Evolutionary conservation across 2,888 invertebrate species (phyloP).

Genomic region (Leucania comma): DNA sequence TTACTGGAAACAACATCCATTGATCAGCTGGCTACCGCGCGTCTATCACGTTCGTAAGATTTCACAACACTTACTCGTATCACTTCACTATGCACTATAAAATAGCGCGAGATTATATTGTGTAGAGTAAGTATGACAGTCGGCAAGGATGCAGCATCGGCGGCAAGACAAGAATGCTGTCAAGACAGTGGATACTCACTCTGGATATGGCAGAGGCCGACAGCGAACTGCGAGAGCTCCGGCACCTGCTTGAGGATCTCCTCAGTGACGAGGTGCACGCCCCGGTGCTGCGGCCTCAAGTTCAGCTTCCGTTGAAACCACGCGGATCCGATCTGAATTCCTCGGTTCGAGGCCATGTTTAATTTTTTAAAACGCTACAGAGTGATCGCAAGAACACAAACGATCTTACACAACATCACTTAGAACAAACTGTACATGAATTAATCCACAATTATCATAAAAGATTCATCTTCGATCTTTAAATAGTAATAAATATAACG

Average conservation of each 20-base stretch:
- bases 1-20: slow-evolving; percentile 93
- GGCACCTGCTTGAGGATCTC: slow-evolving; percentile 98
- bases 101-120: slow-evolving; percentile 69
- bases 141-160: slow-evolving; percentile 82
- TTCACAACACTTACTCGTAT: slow-evolving; percentile 57
- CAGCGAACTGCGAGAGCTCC: slow-evolving; percentile 97
- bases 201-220: slow-evolving; percentile 99
- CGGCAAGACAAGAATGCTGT: slow-evolving; percentile 78
- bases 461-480: slow-evolving; percentile 92
- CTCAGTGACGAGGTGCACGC: slow-evolving; percentile 99
- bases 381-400: slow-evolving; percentile 89
- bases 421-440: slow-evolving; percentile 89
- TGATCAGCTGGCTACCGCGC: slow-evolving; percentile 77
- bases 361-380: slow-evolving; percentile 90
- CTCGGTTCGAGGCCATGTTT: slow-evolving; percentile 97
- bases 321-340: slow-evolving; percentile 98
- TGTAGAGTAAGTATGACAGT: slow-evolving; percentile 79
- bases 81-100: slow-evolving; percentile 65
- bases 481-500: slow-evolving; percentile 89
- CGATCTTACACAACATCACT: slow-evolving; percentile 91
- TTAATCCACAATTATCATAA: slow-evolving; percentile 93
- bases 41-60: slow-evolving; percentile 46
- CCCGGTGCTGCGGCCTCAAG: slow-evolving; percentile 98
- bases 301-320: slow-evolving; percentile 99
- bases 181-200: slow-evolving; percentile 93